These are phyloP conservation scores for Isotomurus palustris DNA, from an alignment of 2,888 invertebrate genomes.

Conservation along the genomic window DNA sequence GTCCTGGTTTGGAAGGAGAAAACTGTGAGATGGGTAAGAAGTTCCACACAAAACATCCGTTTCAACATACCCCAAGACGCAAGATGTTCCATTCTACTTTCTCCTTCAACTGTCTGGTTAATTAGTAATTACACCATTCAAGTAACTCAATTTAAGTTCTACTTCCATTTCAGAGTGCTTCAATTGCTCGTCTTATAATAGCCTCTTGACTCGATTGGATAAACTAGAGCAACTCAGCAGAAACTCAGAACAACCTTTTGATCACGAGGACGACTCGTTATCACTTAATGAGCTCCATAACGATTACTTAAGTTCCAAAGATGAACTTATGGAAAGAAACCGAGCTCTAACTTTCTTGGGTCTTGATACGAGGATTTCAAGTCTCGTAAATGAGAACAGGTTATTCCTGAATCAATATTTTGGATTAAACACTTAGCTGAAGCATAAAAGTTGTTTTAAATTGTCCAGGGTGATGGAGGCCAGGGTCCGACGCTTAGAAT, in stretches of 20 bases:
- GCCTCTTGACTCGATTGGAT: conserved; percentile 36
- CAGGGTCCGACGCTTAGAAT: not conserved
- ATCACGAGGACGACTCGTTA: too few relatives aligned
- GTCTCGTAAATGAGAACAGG: conserved; percentile 1
- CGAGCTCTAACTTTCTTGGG: conserved; percentile 1
- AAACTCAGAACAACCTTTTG: too few relatives aligned
- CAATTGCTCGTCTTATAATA: conserved; percentile 44
- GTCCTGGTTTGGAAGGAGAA: conserved; percentile 42
- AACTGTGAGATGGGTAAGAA: conserved; percentile 33
- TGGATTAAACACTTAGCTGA: too few relatives aligned
- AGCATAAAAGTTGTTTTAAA: too few relatives aligned
- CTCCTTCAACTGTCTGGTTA: too few relatives aligned
- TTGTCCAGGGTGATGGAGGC: conserved; percentile 1
- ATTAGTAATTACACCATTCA: too few relatives aligned
- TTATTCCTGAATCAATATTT: not conserved
- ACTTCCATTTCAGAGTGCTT: conserved; percentile 43
- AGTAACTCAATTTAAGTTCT: too few relatives aligned
- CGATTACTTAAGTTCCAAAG: not conserved
- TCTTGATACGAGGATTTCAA: conserved; percentile 6
- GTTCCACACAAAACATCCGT: not conserved
- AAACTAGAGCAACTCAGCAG: conserved; percentile 40
- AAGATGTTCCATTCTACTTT: too few relatives aligned
- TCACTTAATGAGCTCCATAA: too few relatives aligned
- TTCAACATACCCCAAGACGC: too few relatives aligned
- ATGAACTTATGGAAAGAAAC: not conserved